Base-by-base conservation (phyloP, 2,888 invertebrate genomes). In the Pristionchus japonicus region DNA sequence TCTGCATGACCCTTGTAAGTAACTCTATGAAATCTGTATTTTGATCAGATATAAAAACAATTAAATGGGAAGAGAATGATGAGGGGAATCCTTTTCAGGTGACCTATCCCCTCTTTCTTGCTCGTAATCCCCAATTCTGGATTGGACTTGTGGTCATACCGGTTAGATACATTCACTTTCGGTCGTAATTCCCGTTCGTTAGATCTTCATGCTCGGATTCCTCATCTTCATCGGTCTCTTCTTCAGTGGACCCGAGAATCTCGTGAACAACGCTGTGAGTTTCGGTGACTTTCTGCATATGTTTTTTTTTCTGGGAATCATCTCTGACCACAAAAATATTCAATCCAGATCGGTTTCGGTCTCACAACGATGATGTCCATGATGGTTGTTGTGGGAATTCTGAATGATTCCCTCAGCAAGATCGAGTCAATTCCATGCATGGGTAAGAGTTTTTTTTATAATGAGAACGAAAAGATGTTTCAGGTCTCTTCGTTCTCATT, bases 341-440 rank as follows among this genome's bases (percentile, higher is more conserved):
- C n/a, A n/a, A n/a, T n/a, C 31, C 27, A 64, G 64, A 64, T 64
- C 15, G 64, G 64, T 2, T 64, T 64, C 31, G 64, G 64, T 13
- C 34, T 64, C 13, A 64, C 64, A 64, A 64, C 64, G 17, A 57
- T 57, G 52, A 57, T 70, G 37, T 77, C 77, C 9, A 77, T 77
- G 77, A 70, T 70, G 70, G 70, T 77, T 27, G 77, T 43, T 1
- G 77, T 43, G 23, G 77, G 77, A 13, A 77, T 77, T 77, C 77
- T 43, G n/a, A 77, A 77, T 77, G 77, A 77, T 43, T 77, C 40
- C 37, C n/a, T 77, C 43, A 77, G 77, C 77, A 77, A 77, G 43
- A 77, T 77, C 23, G 43, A 77, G 9, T 23, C 34, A 1, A 37
- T 37, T 70, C 70, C 34, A 9, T 70, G 34, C 70, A 70, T 70